phyloP scores from a whole-genome alignment of 2,797 vertebrate species.

The Pipistrellus nathusii region DNA sequence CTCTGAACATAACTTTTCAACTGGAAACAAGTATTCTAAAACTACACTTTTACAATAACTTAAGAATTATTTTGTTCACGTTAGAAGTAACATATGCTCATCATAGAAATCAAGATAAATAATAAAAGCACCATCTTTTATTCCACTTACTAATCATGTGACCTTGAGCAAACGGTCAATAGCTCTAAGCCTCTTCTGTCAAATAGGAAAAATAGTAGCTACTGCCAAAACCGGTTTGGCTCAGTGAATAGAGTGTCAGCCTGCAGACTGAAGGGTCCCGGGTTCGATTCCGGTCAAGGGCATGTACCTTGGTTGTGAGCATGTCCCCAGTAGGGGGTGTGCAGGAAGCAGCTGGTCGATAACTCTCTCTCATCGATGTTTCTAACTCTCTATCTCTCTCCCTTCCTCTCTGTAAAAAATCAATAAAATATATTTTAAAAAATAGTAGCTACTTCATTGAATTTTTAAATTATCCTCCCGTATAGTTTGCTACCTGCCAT shows the following conservation, averaged over 20 bases:
- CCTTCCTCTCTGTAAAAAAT: too few species aligned
- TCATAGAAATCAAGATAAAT: not conserved
- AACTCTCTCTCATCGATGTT: too few species aligned
- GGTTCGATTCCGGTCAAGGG: too few species aligned
- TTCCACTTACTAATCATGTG: not conserved
- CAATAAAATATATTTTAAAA: not conserved
- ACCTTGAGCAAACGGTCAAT: not conserved
- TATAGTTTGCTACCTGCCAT: not conserved
- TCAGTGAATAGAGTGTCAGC: too few species aligned
- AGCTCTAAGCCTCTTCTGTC: not conserved
- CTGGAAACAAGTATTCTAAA: not conserved
- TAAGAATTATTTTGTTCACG: not conserved
- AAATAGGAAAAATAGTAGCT: not conserved
- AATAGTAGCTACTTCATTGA: not conserved
- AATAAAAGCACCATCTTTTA: not conserved
- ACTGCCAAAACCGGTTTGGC: too few species aligned
- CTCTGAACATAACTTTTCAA: conserved; percentile 16
- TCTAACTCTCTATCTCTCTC: too few species aligned
- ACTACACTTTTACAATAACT: not conserved
- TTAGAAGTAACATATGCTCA: not conserved
- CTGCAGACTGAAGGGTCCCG: too few species aligned
- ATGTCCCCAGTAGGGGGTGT: too few species aligned
- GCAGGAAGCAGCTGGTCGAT: too few species aligned
- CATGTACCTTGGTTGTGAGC: too few species aligned
- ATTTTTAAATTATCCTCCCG: not conserved